Evolutionary conservation across 2,113 vertebrate genomes (phyloP), one percentile per base, ranked within the genome.

Genomic region (Potamarius usumacintae): DNA sequence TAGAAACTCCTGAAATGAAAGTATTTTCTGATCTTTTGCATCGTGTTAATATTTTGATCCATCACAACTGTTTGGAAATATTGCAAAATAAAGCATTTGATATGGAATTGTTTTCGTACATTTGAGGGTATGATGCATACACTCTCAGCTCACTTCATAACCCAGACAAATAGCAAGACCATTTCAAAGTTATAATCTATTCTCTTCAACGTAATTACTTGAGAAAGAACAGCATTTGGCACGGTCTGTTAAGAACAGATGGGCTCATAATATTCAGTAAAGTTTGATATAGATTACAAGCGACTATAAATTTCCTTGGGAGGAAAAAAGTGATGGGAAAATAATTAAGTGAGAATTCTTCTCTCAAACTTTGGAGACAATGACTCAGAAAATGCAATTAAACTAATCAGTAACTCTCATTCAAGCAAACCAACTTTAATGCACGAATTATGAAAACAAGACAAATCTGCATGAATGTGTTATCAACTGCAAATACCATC

Each of bases 351-450:
- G 77, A 78, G 9, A 83, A 60, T 86, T 71, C n/a, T 58, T 80
- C 52, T 30, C 34, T 62, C 30, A 25, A 71, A 85, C n/a, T 88
- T 90, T 90, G 69, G 55, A 88, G 63, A 86, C 86, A 88, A 65
- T 86, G 55, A 78, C 17, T 90, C 57, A 30, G 62, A 76, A 90
- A 81, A 55, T 87, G 63, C 42, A 89, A 89, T 85, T 79, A 77
- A 89, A 86, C 69, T 65, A 86, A 89, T 89, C 79, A 82, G 5
- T 48, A 55, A 82, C 79, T 85, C 52, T 77, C 53, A 69, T 87
- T 85, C 82, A 82, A 67, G 81, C 85, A 55, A 81, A 78, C n/a
- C 77, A 71, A 85, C 55, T 87, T 87, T 89, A 90, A 85, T 90
- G 0, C 30, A 57, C 77, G 25, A 83, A 85, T 83, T 85, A 89